phyloP scores from a whole-genome alignment of 30 jellyfish, hydroid and myxozoan species.

The Nemopilema nomurai region DNA sequence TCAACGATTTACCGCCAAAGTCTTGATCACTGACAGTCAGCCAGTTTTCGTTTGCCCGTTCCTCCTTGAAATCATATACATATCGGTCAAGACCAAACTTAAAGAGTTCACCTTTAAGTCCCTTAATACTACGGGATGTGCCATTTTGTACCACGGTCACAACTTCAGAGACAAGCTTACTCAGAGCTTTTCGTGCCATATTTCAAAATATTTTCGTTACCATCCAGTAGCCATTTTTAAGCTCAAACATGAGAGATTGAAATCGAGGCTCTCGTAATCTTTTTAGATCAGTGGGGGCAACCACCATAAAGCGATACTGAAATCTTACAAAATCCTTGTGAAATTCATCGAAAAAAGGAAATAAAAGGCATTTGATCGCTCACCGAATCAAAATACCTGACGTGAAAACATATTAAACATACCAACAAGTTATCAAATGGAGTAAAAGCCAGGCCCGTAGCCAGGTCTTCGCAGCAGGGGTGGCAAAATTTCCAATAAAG shows the following conservation, averaged over 20 bases:
- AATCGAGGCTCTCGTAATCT: neutral
- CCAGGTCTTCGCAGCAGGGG: too few relatives aligned
- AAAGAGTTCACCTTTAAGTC: slow-evolving; percentile 76
- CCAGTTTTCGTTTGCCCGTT: slow-evolving; percentile 73
- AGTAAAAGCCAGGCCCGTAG: too few relatives aligned
- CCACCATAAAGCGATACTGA: too few relatives aligned
- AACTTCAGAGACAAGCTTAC: slow-evolving; percentile 15
- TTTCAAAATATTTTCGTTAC: neutral
- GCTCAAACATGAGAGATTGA: neutral
- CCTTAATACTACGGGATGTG: slow-evolving; percentile 25
- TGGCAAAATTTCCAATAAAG: too few relatives aligned
- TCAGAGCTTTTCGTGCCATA: slow-evolving; percentile 26
- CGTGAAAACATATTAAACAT: too few relatives aligned
- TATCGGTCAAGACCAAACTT: slow-evolving; percentile 17
- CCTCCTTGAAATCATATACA: slow-evolving; percentile 62
- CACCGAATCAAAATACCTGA: too few relatives aligned
- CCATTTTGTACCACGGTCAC: slow-evolving; percentile 29
- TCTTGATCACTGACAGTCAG: slow-evolving; percentile 69
- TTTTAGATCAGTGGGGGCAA: too few relatives aligned
- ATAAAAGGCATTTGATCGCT: too few relatives aligned
- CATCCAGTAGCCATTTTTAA: neutral
- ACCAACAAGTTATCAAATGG: too few relatives aligned
- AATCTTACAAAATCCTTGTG: too few relatives aligned
- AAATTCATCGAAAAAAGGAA: too few relatives aligned
- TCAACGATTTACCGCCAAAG: slow-evolving; percentile 87